phyloP scores from a whole-genome alignment of 2,113 vertebrate species.

The Brachyhypopomus occidentalis region DNA sequence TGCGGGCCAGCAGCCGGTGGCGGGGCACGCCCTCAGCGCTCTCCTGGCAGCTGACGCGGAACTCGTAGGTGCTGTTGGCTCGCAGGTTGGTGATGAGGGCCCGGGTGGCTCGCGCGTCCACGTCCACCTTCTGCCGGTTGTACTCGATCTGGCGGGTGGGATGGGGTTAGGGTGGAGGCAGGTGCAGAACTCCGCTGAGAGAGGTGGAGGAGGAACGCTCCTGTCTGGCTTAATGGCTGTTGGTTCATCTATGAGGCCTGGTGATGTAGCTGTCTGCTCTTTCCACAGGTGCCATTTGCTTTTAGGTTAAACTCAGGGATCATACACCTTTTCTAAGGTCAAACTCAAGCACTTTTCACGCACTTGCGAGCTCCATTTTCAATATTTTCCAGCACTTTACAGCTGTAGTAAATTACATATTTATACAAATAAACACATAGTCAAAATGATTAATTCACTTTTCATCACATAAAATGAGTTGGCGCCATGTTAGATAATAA shows the following conservation, averaged over 20 bases:
- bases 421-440: too few relatives aligned
- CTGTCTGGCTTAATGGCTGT: too few relatives aligned
- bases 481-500: too few relatives aligned
- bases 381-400: too few relatives aligned
- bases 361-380: too few relatives aligned
- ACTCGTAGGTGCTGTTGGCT: constrained; percentile 90
- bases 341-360: too few relatives aligned
- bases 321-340: too few relatives aligned
- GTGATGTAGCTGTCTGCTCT: background rate
- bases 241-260: background rate
- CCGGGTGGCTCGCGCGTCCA: constrained; percentile 87
- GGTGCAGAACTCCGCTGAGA: background rate
- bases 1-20: constrained; percentile 86
- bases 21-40: constrained; percentile 83
- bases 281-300: background rate
- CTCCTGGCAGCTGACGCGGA: constrained; percentile 85
- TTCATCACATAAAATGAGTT: too few relatives aligned
- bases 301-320: background rate
- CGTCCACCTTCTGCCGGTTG: constrained; percentile 84
- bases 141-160: constrained; percentile 85
- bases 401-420: too few relatives aligned
- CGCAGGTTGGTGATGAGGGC: constrained; percentile 86
- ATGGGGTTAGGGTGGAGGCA: background rate
- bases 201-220: background rate
- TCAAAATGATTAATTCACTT: too few relatives aligned